A percentile compares a stretch with the other conserved stretches of the same genome.
These are phyloP conservation scores for Glaucidium brasilianum DNA, from an alignment of 2,113 vertebrate genomes.

Conservation along the genomic window DNA sequence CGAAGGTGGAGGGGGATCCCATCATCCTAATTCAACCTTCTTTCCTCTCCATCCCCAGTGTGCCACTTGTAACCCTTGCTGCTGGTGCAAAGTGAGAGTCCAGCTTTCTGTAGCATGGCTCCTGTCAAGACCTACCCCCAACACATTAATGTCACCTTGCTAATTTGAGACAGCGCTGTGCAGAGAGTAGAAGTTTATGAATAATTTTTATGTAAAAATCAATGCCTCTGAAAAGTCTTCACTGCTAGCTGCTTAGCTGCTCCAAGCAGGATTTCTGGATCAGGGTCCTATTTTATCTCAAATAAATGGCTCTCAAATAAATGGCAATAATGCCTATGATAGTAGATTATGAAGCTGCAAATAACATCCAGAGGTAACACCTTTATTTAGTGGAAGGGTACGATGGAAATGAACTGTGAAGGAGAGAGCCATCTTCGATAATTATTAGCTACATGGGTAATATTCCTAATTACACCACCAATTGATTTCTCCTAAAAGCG, in stretches of 20 bases:
- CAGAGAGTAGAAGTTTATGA: not conserved
- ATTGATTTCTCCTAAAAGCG: not conserved
- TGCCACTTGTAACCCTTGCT: not conserved
- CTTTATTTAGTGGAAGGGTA: conserved; percentile 15
- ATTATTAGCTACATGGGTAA: not conserved
- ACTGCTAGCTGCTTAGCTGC: not conserved
- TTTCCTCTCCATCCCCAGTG: not conserved
- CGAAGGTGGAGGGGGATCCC: not conserved
- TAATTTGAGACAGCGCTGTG: not conserved
- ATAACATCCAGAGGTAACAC: not conserved
- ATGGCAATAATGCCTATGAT: not conserved
- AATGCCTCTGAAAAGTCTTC: not conserved
- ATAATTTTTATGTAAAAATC: not conserved
- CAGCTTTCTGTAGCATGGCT: not conserved
- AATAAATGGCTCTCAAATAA: conserved; percentile 11
- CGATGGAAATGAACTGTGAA: conserved; percentile 35
- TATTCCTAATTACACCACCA: not conserved
- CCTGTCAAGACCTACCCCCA: not conserved
- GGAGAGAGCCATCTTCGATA: not conserved
- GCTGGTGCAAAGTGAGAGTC: not conserved
- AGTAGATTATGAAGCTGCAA: not conserved
- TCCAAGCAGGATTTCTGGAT: conserved; percentile 18
- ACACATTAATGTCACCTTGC: not conserved
- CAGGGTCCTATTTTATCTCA: not conserved
- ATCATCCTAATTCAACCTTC: not conserved